Percentiles rank a stretch among this genome's conserved stretches.
Conservation (phyloP, 2,113 vertebrate species). For the Brienomyrus brachyistius region DNA sequence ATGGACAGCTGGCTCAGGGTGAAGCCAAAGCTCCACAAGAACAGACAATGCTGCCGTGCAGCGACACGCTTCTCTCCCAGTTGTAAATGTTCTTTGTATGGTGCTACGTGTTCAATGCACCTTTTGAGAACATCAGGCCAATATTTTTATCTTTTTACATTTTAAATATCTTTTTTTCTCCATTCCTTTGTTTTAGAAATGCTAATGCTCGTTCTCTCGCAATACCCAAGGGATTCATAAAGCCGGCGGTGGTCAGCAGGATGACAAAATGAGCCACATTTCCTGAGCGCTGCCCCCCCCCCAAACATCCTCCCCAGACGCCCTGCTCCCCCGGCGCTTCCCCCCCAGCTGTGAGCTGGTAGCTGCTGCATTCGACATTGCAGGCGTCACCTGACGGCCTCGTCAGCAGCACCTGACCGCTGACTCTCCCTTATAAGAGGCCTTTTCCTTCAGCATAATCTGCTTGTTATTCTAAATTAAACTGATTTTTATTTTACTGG, state of each 20-base stretch:
- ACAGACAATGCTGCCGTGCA: not conserved
- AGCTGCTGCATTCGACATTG: not conserved
- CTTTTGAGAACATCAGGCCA: not conserved
- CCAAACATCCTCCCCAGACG: not conserved
- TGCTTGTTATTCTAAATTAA: not conserved
- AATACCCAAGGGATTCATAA: not conserved
- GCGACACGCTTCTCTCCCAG: not conserved
- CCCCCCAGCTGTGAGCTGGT: not conserved
- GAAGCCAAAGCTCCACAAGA: not conserved
- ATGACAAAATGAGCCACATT: not conserved
- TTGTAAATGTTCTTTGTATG: not conserved
- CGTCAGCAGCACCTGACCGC: not conserved
- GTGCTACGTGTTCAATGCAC: not conserved
- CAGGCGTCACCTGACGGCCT: not conserved
- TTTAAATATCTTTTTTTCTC: not conserved
- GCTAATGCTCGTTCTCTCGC: not conserved
- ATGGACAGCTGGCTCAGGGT: constrained; percentile 16
- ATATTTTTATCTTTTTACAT: not conserved
- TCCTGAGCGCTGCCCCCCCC: not conserved
- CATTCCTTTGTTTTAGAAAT: not conserved
- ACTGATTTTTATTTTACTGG: not conserved
- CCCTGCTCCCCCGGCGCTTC: not conserved
- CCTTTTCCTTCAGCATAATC: not conserved
- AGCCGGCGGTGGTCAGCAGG: not conserved
- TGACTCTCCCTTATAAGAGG: not conserved